Evolutionary conservation across 1,140 invertebrate species (phyloP).

Genomic region (Pissodes strobi): DNA sequence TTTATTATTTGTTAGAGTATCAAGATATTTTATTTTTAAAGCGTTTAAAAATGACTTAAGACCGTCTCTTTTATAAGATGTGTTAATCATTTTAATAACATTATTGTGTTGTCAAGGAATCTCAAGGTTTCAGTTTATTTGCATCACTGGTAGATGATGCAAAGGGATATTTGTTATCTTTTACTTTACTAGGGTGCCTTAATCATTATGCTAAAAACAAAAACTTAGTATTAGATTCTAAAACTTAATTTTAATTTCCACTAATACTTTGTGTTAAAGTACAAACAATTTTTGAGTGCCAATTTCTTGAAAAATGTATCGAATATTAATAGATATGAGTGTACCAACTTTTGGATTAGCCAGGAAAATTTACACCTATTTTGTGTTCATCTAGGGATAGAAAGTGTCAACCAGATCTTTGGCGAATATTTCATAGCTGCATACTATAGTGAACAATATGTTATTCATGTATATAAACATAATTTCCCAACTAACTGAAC

Average conservation of each 20-base stretch:
- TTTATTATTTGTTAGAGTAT: too few relatives aligned
- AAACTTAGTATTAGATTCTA: slow-evolving; percentile 13
- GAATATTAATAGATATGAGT: slow-evolving; percentile 18
- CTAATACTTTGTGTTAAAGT: slow-evolving; percentile 28
- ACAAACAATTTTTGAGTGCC: slow-evolving; percentile 31
- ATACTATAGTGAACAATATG: background rate
- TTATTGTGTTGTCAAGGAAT: background rate
- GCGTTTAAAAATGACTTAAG: background rate
- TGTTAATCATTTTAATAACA: too few relatives aligned
- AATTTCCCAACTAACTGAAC: background rate
- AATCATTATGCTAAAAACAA: background rate
- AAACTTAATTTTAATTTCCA: slow-evolving; percentile 19
- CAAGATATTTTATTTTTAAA: background rate
- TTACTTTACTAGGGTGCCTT: background rate
- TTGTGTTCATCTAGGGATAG: background rate
- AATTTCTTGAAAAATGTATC: slow-evolving; percentile 29
- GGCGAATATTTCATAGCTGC: background rate
- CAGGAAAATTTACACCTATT: slow-evolving; percentile 1
- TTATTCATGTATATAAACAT: background rate
- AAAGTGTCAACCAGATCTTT: too few relatives aligned
- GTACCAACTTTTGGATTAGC: background rate
- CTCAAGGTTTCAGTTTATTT: background rate
- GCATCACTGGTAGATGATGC: background rate
- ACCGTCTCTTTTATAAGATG: background rate
- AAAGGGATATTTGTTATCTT: background rate